Base-by-base conservation (phyloP, 1,140 invertebrate genomes). In the Platyura marginata region DNA sequence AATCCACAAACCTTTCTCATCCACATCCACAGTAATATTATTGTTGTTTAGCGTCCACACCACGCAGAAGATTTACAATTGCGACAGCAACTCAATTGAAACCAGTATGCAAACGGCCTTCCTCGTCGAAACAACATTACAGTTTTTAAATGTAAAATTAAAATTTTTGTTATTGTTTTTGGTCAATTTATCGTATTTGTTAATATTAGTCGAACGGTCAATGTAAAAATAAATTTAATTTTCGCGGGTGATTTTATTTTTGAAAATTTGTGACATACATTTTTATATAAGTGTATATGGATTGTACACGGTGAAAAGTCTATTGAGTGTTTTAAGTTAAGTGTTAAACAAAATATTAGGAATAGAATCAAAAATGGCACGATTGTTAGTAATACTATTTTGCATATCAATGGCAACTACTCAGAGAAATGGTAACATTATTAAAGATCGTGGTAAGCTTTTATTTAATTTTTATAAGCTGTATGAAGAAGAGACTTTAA, bases 371-470 rank as follows among this genome's bases (percentile, higher is more conserved):
- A 36, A 5, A 36, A 36, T 36, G 34, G 34, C 15, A 9, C 34
- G 34, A n/a, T 11, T 36, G 16, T 16, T 36, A 36, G 34, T 36
- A 18, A 5, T 36, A 36, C 15, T 36, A n/a, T 9, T 36, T 11
- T 36, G 34, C 16, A 36, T 36, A 11, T 36, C 34, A 36, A 36
- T 36, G 10, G 34, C 34, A 18, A 16, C 34, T 9, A 36, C 34
- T 11, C 34, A 36, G 15, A 36, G 34, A 36, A 36, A 36, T 16
- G 34, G 34, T 9, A 36, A 36, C 15, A 29, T 29, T 29, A n/a
- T 36, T 18, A 36, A 36, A 36, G 34, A 36, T 36, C 34, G 34
- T 16, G 34, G 34, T 36, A 36, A 36, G 34, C n/a, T n/a, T n/a
- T n/a, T n/a, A n/a, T n/a, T n/a, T n/a, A n/a, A n/a, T n/a, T n/a